A percentile compares a stretch with the other conserved stretches of the same genome.
These are phyloP conservation scores for Drosophila fulvimacula DNA, from an alignment of 2,888 invertebrate species.

Conservation along the genomic window DNA sequence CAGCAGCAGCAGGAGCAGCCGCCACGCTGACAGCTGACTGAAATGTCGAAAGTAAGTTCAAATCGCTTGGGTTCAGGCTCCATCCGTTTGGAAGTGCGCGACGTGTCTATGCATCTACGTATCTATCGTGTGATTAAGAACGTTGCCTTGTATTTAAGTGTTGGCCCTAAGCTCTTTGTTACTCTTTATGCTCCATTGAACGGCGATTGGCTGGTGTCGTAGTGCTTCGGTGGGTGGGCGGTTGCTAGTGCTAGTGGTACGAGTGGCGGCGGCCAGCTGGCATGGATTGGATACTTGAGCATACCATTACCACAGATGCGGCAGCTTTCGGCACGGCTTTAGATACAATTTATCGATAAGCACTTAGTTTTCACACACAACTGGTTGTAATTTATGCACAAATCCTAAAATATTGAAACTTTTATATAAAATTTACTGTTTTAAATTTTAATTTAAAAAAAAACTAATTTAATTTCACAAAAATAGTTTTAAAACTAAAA, in stretches of 20 bases:
- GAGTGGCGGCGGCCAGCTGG: constrained; percentile 20
- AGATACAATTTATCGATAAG: constrained; percentile 53
- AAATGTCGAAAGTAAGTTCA: constrained; percentile 63
- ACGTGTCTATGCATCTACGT: constrained; percentile 35
- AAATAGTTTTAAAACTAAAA: no score
- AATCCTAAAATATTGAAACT: constrained; percentile 8
- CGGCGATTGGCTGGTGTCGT: constrained; percentile 41
- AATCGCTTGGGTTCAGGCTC: constrained; percentile 40
- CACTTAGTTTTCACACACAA: constrained; percentile 23
- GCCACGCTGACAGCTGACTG: constrained; percentile 66
- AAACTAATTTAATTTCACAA: no score
- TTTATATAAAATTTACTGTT: neutral
- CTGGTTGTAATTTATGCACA: constrained; percentile 20
- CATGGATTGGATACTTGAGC: constrained; percentile 40
- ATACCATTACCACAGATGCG: constrained; percentile 60
- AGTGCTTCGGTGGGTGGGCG: neutral
- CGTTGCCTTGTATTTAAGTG: constrained; percentile 73
- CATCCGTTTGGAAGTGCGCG: constrained; percentile 27
- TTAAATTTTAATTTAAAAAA: neutral
- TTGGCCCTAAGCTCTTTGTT: constrained; percentile 65
- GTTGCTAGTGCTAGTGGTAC: neutral
- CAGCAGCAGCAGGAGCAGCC: neutral
- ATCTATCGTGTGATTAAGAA: constrained; percentile 72
- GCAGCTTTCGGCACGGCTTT: constrained; percentile 28
- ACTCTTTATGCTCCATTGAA: constrained; percentile 63